phyloP scores from a whole-genome alignment of 2,888 invertebrate genomes.

The Ophion obscuratus region DNA sequence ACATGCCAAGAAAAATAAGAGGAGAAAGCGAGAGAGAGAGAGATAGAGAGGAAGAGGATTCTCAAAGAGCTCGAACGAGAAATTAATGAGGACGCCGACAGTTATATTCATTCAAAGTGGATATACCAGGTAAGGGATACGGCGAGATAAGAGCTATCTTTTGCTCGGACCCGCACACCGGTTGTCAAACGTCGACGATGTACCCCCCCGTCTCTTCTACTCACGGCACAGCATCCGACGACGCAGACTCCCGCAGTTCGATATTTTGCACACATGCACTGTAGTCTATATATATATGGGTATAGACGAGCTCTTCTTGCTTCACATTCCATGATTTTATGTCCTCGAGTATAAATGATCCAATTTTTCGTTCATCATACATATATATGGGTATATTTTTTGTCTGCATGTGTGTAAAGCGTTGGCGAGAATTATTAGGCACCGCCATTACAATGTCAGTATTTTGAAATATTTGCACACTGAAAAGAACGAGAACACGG shows the following conservation, averaged over 20 bases:
- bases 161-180: slow-evolving; percentile 53
- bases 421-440: no score
- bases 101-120: slow-evolving; percentile 71
- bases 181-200: slow-evolving; percentile 68
- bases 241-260: slow-evolving; percentile 55
- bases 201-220: slow-evolving; percentile 15
- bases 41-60: slow-evolving; percentile 15
- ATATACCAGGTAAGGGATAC: slow-evolving; percentile 64
- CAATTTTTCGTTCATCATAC: background rate
- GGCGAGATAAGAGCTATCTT: slow-evolving; percentile 68
- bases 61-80: slow-evolving; percentile 60
- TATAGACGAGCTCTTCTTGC: background rate
- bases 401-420: no score
- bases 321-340: background rate
- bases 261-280: slow-evolving; percentile 1
- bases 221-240: slow-evolving; percentile 43
- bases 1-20: slow-evolving; percentile 33
- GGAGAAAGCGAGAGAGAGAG: background rate
- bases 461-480: no score
- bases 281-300: background rate
- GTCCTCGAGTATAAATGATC: background rate
- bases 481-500: no score
- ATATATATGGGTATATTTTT: background rate
- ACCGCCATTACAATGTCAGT: no score
- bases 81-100: slow-evolving; percentile 73